Evolutionary conservation across 2,113 vertebrate species (phyloP).

Genomic region (Xiphias gladius): DNA sequence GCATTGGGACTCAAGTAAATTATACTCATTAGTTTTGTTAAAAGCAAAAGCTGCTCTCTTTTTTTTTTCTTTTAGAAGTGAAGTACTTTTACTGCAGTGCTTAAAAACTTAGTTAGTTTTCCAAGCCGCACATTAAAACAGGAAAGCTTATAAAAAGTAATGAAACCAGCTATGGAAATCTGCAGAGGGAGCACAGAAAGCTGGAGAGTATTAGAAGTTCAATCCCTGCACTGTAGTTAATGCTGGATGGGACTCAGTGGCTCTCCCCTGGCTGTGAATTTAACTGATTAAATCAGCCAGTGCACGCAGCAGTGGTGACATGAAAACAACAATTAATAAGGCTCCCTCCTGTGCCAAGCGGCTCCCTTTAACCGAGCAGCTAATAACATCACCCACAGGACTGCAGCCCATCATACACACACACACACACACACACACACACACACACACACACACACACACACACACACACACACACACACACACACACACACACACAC

Average conservation of each 20-base stretch:
- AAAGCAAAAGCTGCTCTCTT: slow-evolving; percentile 52
- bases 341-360: slow-evolving; percentile 79
- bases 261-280: slow-evolving; percentile 86
- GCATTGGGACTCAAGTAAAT: slow-evolving; percentile 33
- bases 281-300: slow-evolving; percentile 92
- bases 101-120: slow-evolving; percentile 81
- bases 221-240: slow-evolving; percentile 81
- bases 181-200: slow-evolving; percentile 75
- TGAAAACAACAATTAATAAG: slow-evolving; percentile 92
- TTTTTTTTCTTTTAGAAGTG: slow-evolving; percentile 13
- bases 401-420: slow-evolving; percentile 74
- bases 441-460: slow-evolving; percentile 11
- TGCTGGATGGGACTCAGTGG: slow-evolving; percentile 80
- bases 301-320: slow-evolving; percentile 86
- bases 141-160: slow-evolving; percentile 77
- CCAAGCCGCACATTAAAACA: slow-evolving; percentile 71
- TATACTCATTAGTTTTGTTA: slow-evolving; percentile 77
- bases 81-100: slow-evolving; percentile 69
- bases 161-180: slow-evolving; percentile 75
- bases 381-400: slow-evolving; percentile 88
- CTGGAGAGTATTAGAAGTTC: slow-evolving; percentile 79
- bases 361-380: slow-evolving; percentile 89
- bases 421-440: slow-evolving; percentile 72
- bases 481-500: slow-evolving; percentile 66
- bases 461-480: slow-evolving; percentile 68